These are phyloP conservation scores for Labeo rohita DNA, from an alignment of 2,113 vertebrate species.

Conservation along the genomic window DNA sequence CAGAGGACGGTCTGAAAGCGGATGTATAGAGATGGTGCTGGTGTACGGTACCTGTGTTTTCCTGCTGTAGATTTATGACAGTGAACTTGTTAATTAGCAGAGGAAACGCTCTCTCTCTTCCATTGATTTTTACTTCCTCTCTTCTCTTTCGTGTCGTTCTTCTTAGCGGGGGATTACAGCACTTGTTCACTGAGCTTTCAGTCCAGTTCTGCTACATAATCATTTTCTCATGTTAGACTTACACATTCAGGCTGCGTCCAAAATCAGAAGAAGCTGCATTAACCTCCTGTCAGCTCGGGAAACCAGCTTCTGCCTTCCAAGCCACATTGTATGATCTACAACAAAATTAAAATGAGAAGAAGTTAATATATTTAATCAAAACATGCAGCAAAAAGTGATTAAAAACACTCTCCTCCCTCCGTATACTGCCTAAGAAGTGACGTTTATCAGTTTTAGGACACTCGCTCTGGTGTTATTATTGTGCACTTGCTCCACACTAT, in stretches of 20 bases:
- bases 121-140: constrained; percentile 51
- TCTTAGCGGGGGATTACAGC: constrained; percentile 54
- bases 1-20: neutral
- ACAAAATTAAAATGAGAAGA: neutral
- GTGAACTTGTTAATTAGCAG: constrained; percentile 55
- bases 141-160: constrained; percentile 13
- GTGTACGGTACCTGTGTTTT: constrained; percentile 22
- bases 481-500: neutral
- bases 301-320: too few relatives aligned
- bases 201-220: constrained; percentile 54
- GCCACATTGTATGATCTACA: neutral
- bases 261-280: neutral
- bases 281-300: neutral
- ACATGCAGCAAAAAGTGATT: neutral
- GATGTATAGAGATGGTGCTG: neutral
- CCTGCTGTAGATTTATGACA: constrained; percentile 37
- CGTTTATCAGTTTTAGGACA: neutral
- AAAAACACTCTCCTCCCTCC: neutral
- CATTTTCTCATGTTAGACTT: constrained; percentile 35
- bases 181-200: constrained; percentile 54
- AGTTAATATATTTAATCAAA: neutral
- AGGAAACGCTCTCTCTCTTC: constrained; percentile 40
- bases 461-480: neutral
- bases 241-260: neutral
- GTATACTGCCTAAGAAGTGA: neutral